phyloP scores from a whole-genome alignment of 2,113 vertebrate species.

The Pionites leucogaster region DNA sequence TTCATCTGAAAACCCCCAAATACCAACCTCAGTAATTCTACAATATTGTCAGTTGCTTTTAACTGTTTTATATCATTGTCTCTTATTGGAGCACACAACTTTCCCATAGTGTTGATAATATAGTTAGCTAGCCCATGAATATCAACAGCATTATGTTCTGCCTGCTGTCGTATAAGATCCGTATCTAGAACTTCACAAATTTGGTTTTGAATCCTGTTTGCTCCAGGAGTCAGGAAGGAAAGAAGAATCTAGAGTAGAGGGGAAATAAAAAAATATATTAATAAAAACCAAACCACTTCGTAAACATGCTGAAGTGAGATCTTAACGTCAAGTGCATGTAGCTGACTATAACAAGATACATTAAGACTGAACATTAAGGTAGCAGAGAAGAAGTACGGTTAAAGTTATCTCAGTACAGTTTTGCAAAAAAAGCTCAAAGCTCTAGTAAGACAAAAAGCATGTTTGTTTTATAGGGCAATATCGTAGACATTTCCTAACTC shows the following conservation, averaged over 20 bases:
- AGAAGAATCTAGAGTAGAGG: constrained; percentile 81
- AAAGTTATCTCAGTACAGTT: neutral
- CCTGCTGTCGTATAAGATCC: constrained; percentile 91
- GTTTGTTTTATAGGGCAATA: too few relatives aligned
- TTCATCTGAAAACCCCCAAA: neutral
- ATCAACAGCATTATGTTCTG: constrained; percentile 86
- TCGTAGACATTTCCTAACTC: neutral
- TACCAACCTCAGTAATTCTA: constrained; percentile 80
- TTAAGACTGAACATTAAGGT: neutral
- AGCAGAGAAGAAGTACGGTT: neutral
- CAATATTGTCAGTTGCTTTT: constrained; percentile 79
- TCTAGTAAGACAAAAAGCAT: neutral
- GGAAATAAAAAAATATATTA: neutral
- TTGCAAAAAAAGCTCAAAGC: neutral
- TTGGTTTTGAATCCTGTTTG: constrained; percentile 88
- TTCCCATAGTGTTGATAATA: constrained; percentile 90
- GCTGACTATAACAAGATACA: neutral
- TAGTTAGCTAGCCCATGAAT: constrained; percentile 88
- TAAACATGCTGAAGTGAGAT: neutral
- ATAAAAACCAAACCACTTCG: neutral
- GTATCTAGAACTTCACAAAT: constrained; percentile 92
- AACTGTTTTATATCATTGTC: constrained; percentile 88
- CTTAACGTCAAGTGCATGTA: neutral
- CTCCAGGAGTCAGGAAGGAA: constrained; percentile 89
- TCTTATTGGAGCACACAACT: constrained; percentile 88